Base-by-base conservation (phyloP, 30 jellyfish, hydroid and myxozoan genomes). In the Aurelia aurita region DNA sequence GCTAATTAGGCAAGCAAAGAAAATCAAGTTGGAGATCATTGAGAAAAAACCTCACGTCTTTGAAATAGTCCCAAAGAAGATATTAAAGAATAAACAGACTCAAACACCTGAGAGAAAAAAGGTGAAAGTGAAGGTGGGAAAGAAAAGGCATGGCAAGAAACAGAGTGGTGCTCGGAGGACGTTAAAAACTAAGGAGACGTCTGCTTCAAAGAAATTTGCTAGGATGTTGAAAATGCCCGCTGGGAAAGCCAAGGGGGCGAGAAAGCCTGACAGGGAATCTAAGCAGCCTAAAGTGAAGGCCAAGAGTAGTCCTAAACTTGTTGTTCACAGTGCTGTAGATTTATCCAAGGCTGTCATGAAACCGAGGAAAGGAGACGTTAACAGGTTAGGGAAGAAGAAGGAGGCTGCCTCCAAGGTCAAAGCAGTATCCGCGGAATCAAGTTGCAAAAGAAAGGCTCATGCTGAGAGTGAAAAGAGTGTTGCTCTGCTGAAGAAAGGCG, bases 61-160 rank as follows among this genome's bases (percentile, higher is more conserved):
- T 29, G 90, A 67, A 31, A 63, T 80, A 1, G 46, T 55, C 28
- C 90, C 82, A 15, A 83, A 72, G 87, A 83, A 83, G 64, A 60
- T 31, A 5, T 29, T 71, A 45, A 83, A 83, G 45, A 83, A 83
- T 63, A 83, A 83, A 55, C 93, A 83, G 62, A 71, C 93, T 11
- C 87, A 83, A 49, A 83, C 93, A 27, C 93, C 93, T 0, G 93
- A 83, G 64, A 31, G 85, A 67, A 68, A 68, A 25, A 45, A 21
- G 5, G 68, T 46, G 65, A 79, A 44, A 68, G 64, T 71, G 20
- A 70, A 44, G 13, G 51, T 31, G 5, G 66, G 61, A 43, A 68
- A 69, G 66, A 81, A 54, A 31, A 53, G 34, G 27, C 57, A 51
- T 15, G 54, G 57, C 43, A 67, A 51, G 39, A 81, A 81, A 23